These are phyloP conservation scores for Mystacornis crossleyi DNA, from an alignment of 2,113 vertebrate genomes.

Conservation along the genomic window DNA sequence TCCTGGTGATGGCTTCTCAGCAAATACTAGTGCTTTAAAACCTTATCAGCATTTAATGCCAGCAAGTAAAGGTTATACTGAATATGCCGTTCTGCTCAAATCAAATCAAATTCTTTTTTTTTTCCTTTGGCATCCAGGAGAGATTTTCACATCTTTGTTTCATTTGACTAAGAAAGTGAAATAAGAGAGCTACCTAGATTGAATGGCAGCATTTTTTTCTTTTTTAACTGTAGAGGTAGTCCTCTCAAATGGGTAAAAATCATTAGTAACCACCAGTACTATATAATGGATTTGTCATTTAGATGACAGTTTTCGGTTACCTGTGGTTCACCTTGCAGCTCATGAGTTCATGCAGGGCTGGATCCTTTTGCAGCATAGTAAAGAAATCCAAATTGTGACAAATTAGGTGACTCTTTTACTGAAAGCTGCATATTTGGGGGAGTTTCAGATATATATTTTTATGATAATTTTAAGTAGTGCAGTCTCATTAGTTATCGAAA, in stretches of 20 bases:
- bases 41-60: neutral
- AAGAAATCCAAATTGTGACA: neutral
- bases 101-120: accelerated
- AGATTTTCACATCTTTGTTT: neutral
- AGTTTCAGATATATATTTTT: neutral
- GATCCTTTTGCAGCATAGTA: neutral
- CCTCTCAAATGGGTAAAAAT: neutral
- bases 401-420: neutral
- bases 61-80: neutral
- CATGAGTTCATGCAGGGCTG: neutral
- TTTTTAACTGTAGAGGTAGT: neutral
- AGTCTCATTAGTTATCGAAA: neutral
- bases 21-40: neutral
- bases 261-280: neutral
- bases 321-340: neutral
- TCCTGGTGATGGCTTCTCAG: neutral
- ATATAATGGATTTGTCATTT: neutral
- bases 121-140: neutral
- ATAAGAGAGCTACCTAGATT: neutral
- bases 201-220: neutral
- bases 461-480: neutral
- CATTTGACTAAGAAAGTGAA: neutral
- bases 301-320: neutral
- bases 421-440: neutral
- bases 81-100: neutral